Base-by-base conservation (phyloP, 2,888 invertebrate species). In the Bembecia ichneumoniformis region DNA sequence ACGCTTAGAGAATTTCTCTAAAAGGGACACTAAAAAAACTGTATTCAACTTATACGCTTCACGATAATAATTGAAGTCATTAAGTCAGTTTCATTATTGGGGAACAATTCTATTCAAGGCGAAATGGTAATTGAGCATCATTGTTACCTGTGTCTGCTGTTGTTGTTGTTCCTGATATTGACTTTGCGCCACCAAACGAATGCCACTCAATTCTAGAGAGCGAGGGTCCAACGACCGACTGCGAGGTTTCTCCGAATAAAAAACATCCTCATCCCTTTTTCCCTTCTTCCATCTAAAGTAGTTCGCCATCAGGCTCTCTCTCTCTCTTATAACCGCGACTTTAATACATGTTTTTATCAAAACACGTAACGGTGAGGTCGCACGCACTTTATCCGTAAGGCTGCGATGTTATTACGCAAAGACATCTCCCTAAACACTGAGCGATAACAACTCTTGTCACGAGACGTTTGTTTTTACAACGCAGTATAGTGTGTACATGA, bases 181-280 rank as follows among this genome's bases (percentile, higher is more conserved):
- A 48, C 71, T 64, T 61, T 90, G 89, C 10, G 91, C 80, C 49
- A 91, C 87, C 43, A 90, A 71, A 49, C 88, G 87, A 55, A 92
- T 88, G 35, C 93, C 93, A 52, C 92, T 91, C 50, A 90, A 82
- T 67, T 93, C 92, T 66, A 93, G 77, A 7, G 92, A 90, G 56
- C 91, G 90, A 28, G 93, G 90, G 72, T 94, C 94, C 72, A 94
- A 75, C 1, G 93, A 94, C 53, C 92, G 88, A 72, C 93, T 93
- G 49, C 93, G 88, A 9, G 91, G 93, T 63, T 93, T 92, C 57
- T 84, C 82, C 46, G 88, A 82, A 67, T 81, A 87, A 62, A 87
- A 88, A 60, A 84, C 87, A 58, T 82, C 82, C 55, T 89, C 90
- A 64, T 89, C 90, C 59, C 88, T 80, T 59, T 89, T 90, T 47